These are phyloP conservation scores for Athalia cordata DNA, from an alignment of 2,888 invertebrate species.

Conservation along the genomic window DNA sequence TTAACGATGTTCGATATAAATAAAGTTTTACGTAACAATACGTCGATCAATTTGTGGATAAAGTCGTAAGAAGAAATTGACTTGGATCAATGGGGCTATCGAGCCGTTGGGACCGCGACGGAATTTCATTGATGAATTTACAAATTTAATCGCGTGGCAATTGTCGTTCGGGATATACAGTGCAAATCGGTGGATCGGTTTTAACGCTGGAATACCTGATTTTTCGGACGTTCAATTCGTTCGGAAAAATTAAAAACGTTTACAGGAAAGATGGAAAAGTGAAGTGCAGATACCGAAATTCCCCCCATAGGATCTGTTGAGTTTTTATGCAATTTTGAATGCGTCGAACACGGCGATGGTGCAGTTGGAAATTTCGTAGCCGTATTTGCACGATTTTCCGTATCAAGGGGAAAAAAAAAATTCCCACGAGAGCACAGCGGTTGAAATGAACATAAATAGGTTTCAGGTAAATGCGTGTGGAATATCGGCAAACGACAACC, in stretches of 20 bases:
- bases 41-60: not conserved
- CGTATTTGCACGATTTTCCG: no score
- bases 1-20: constrained; percentile 1
- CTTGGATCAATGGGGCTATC: not conserved
- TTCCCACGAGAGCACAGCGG: not conserved
- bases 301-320: no score
- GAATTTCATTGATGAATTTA: not conserved
- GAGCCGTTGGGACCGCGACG: not conserved
- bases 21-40: not conserved
- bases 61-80: not conserved
- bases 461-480: not conserved
- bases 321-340: no score
- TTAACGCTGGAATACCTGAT: no score
- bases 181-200: not conserved
- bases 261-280: no score
- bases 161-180: not conserved
- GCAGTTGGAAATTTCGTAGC: no score
- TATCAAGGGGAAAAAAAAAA: no score
- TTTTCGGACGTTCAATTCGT: no score
- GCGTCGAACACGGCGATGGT: no score
- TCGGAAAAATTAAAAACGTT: no score
- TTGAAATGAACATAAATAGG: not conserved
- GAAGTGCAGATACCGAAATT: no score
- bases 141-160: constrained; percentile 1
- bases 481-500: not conserved